phyloP scores from a whole-genome alignment of 2,797 vertebrate genomes.

The Smutsia temminckii region DNA sequence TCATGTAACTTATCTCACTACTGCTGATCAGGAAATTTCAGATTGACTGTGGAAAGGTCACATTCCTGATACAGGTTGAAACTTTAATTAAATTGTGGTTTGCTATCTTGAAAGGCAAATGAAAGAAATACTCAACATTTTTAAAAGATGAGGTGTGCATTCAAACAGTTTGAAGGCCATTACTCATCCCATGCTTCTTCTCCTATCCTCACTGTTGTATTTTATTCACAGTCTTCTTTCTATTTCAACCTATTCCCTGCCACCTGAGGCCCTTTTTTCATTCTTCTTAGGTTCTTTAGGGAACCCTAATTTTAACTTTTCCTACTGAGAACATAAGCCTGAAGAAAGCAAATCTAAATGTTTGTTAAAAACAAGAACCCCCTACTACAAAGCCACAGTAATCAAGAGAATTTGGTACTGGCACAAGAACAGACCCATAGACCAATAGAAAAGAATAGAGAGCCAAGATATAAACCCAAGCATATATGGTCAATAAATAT shows the following conservation, averaged over 20 bases:
- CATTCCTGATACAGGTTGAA: no score
- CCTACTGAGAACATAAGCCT: not conserved
- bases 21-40: no score
- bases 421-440: no score
- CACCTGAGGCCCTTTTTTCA: not conserved
- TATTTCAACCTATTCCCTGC: not conserved
- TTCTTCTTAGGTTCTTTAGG: not conserved
- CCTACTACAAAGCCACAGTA: no score
- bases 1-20: no score
- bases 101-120: no score
- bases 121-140: not conserved
- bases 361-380: not conserved
- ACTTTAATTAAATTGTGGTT: no score
- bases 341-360: not conserved
- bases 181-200: not conserved
- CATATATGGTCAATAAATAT: no score
- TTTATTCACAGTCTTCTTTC: not conserved
- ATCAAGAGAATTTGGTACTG: no score
- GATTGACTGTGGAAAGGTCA: no score
- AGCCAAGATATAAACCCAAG: no score
- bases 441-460: no score
- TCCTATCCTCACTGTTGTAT: not conserved
- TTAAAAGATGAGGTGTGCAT: not conserved
- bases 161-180: not conserved
- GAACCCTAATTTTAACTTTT: not conserved